Percentiles rank a stretch among this genome's conserved stretches.
These are phyloP conservation scores for Erpobdella octoculata DNA, from an alignment of 2,888 invertebrate genomes.

Conservation along the genomic window DNA sequence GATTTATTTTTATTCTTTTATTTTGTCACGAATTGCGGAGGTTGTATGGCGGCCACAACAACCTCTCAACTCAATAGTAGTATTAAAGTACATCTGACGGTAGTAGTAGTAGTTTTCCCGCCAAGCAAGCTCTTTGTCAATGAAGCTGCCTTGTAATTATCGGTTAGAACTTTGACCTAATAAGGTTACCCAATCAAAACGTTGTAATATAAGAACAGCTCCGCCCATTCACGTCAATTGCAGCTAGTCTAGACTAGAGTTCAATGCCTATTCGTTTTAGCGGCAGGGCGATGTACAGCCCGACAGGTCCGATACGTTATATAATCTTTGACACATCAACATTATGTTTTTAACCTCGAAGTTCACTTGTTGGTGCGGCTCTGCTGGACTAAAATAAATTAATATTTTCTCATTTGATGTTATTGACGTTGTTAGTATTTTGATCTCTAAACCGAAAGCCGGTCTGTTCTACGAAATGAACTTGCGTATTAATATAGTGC, in stretches of 20 bases:
- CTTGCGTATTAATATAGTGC: background rate
- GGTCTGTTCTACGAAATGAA: constrained; percentile 1
- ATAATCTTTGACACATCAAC: no score
- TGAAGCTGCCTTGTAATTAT: constrained; percentile 7
- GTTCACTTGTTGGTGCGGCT: background rate
- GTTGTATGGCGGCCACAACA: no score
- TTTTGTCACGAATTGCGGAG: no score
- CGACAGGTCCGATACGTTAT: background rate
- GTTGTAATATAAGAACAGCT: background rate
- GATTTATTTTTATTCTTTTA: no score
- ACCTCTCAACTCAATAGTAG: no score
- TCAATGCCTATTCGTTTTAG: constrained; percentile 7
- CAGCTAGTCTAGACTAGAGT: constrained; percentile 3
- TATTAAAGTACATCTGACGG: no score
- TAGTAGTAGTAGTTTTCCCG: constrained; percentile 1
- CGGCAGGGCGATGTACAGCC: background rate
- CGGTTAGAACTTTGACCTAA: constrained; percentile 1
- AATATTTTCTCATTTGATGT: no score
- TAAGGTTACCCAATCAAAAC: background rate
- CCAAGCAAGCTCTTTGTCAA: background rate
- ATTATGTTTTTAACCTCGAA: background rate
- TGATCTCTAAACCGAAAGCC: background rate
- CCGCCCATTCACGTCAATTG: background rate
- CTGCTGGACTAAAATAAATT: background rate
- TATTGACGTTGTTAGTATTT: no score